Percentiles rank a stretch among this genome's conserved stretches.
phyloP scores from a whole-genome alignment of 2,113 vertebrate genomes.

The Hemibates koningsi region DNA sequence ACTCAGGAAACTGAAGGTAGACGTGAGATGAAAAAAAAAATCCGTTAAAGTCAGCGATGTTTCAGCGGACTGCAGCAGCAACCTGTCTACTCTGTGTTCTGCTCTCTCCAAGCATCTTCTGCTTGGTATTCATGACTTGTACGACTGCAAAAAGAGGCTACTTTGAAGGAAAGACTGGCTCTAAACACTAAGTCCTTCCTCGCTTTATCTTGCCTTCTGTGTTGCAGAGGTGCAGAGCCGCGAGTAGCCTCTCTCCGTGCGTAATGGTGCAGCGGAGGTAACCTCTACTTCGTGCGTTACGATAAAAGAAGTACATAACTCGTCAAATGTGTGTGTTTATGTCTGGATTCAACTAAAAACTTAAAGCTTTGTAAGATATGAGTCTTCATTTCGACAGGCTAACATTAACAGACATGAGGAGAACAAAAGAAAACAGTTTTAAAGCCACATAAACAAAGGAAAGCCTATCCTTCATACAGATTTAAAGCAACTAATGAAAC shows the following conservation, averaged over 20 bases:
- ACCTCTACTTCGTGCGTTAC: not conserved
- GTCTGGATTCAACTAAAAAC: not conserved
- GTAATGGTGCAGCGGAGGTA: not conserved
- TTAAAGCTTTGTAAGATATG: not conserved
- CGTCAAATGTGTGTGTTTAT: not conserved
- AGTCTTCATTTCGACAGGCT: not conserved
- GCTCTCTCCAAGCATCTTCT: conserved; percentile 12
- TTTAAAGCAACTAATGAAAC: not conserved
- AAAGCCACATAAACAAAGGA: not conserved
- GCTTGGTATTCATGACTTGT: conserved; percentile 57
- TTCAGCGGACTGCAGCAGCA: not conserved
- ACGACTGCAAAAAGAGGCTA: conserved; percentile 6
- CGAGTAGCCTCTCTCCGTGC: not conserved
- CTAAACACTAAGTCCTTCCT: not conserved
- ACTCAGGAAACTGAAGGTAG: not conserved
- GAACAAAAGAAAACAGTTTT: not conserved
- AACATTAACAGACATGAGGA: not conserved
- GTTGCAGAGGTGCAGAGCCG: not conserved
- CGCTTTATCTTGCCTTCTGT: not conserved
- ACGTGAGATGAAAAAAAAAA: not conserved
- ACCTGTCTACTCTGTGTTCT: not conserved
- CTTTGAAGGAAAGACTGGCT: conserved; percentile 42
- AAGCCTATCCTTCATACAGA: not conserved
- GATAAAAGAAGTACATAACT: not conserved
- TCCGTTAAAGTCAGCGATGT: not conserved